Conservation (phyloP, 2,888 invertebrate genomes). For the Nymphalis urticae region DNA sequence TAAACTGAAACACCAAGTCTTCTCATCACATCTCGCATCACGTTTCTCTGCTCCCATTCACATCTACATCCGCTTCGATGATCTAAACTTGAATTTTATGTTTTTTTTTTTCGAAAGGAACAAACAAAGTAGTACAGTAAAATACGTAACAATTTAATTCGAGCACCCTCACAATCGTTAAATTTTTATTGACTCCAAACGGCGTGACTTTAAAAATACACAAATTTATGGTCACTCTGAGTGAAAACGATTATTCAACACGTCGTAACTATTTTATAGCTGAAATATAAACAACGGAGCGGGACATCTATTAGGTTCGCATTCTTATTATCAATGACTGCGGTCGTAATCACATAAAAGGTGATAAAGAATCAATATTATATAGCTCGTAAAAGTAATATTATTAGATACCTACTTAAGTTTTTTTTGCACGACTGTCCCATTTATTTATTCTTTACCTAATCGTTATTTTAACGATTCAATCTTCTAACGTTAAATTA, state of each 20-base stretch:
- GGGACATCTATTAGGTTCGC: conserved; percentile 53
- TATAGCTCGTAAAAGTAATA: conserved; percentile 19
- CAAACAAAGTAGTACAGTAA: conserved; percentile 52
- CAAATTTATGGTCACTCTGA: conserved; percentile 81
- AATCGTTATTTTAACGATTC: too few relatives aligned
- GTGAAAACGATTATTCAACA: conserved; percentile 79
- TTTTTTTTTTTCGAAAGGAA: conserved; percentile 37
- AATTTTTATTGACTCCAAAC: conserved; percentile 79
- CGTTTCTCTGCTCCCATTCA: background rate
- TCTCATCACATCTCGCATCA: too few relatives aligned
- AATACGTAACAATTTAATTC: conserved; percentile 70
- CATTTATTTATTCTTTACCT: background rate
- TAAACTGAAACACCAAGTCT: too few relatives aligned
- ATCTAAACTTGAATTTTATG: conserved; percentile 2
- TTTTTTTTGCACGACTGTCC: background rate
- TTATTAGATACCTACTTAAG: background rate
- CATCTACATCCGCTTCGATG: background rate
- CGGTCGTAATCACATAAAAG: conserved; percentile 18
- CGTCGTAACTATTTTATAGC: conserved; percentile 80
- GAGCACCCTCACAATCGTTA: conserved; percentile 75
- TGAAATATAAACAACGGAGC: conserved; percentile 75
- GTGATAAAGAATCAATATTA: conserved; percentile 16
- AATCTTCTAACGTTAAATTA: too few relatives aligned
- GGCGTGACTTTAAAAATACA: conserved; percentile 79
- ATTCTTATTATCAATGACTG: conserved; percentile 31